Evolutionary conservation across 2,113 vertebrate species (phyloP), one percentile per base, ranked within the genome.

Genomic region (Dasyurus viverrinus): DNA sequence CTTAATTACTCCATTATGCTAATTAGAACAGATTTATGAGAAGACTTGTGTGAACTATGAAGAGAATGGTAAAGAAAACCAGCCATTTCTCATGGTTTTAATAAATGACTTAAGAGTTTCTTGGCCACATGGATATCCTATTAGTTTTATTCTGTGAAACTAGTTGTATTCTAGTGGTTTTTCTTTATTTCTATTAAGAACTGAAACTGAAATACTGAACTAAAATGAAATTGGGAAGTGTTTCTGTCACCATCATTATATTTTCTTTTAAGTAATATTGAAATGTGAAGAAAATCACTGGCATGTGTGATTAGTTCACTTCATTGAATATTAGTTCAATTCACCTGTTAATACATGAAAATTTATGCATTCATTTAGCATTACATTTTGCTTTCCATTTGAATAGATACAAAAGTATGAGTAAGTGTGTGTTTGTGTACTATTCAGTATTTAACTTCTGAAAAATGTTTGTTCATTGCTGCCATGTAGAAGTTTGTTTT

Each of bases 401-500:
- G 27, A 91, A 94, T 54, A 52, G 94, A 53, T 42, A 84, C n/a
- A 42, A 42, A 84, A 84, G 19, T 84, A 84, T 42, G 6, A 42
- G 0, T 42, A 84, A 84, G n/a, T 36, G 16, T 0, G 89, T 91
- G 52, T 27, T 0, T 47, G 3, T 2, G 8, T 68, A 52, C 54
- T 25, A 42, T 52, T 52, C 10, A 46, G 52, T 23, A 8, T 53
- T 95, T 42, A 84, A 84, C n/a, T 84, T 91, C 50, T 76, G 52
- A 95, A 92, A 96, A 95, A 0, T 90, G 1, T 84, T 92, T 89
- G 14, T 84, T 95, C 52, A 84, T 24, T 8, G 30, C n/a, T 92
- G 48, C 92, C n/a, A 84, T 93, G 53, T 84, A 25, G 36, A 91
- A 53, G 0, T 42, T 89, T 92, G 30, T 54, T 95, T 96, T 92